These are phyloP conservation scores for Tetragnatha versicolor DNA, from an alignment of 1,140 invertebrate genomes.

Conservation along the genomic window DNA sequence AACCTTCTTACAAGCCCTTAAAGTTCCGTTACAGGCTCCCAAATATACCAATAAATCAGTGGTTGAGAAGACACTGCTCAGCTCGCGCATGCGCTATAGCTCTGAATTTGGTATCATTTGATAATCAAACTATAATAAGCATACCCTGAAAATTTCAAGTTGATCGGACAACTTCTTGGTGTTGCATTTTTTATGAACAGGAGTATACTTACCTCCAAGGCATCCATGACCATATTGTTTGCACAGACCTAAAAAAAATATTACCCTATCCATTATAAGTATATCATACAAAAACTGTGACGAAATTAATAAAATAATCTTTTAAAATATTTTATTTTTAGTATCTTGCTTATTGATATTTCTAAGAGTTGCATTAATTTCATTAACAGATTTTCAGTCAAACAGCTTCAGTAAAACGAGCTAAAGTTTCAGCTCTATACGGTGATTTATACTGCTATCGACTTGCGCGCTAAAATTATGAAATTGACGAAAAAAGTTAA, in stretches of 20 bases:
- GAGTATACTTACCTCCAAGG: constrained; percentile 29
- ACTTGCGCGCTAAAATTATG: too few relatives aligned
- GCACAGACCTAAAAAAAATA: background rate
- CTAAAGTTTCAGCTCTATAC: background rate
- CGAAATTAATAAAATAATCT: background rate
- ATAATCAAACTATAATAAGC: background rate
- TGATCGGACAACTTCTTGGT: background rate
- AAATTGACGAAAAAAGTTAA: too few relatives aligned
- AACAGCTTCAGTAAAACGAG: background rate
- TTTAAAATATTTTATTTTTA: background rate
- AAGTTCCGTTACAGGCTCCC: too few relatives aligned
- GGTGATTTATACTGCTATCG: too few relatives aligned
- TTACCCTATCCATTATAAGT: background rate
- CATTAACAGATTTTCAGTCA: background rate
- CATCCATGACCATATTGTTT: constrained; percentile 40
- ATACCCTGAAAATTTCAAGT: background rate
- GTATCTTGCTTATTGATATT: background rate
- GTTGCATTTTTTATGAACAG: background rate
- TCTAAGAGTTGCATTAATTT: background rate
- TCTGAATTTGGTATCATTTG: background rate
- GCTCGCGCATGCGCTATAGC: background rate
- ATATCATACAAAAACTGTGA: background rate
- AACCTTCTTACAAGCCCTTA: too few relatives aligned
- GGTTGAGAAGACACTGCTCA: background rate
- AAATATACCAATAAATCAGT: too few relatives aligned